Evolutionary conservation across 2,113 vertebrate species (phyloP), one percentile per base, ranked within the genome.

Genomic region (Paracanthobrama guichenoti): DNA sequence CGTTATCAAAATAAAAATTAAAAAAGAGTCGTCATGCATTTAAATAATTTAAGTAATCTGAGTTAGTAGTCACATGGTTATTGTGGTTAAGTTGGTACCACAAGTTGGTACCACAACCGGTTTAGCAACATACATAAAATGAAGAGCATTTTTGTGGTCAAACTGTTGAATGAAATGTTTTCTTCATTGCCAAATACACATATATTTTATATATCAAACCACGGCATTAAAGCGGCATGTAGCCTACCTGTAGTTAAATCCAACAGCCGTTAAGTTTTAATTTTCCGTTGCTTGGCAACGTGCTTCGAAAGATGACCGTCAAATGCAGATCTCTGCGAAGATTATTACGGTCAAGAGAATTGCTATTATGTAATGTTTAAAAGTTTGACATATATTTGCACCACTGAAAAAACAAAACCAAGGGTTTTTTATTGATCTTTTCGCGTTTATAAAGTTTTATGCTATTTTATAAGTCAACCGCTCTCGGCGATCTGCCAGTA

Each of bases 211-310:
- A n/a, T 39, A 6, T 20, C 35, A 79, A 46, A 26, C 10, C 42
- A 20, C 10, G 18, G 1, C 39, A 24, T 39, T 13, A 10, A 7
- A 78, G 20, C 46, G 48, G 16, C 18, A 53, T 75, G 20, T 73
- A 39, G 39, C 39, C 6, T 39, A 75, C 14, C 13, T 75, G 13
- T 31, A 75, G 26, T 10, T 53, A 3, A 75, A 2, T 50, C 12
- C 67, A 28, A 75, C 28, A 1, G 44, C 83, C 2, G 42, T 35
- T 28, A 1, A 2, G 3, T 57, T 7, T 66, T 50, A 77, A 80
- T 62, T 4, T 28, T n/a, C n/a, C n/a, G 91, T 93, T 91, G 88
- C 93, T 79, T 20, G 26, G 92, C 87, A 93, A 92, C 92, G 44
- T 53, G 13, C 22, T n/a, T 67, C 59, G n/a, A 73, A 46, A 73